Base-by-base conservation (phyloP, 2,888 invertebrate species). In the Eupithecia subumbrata region DNA sequence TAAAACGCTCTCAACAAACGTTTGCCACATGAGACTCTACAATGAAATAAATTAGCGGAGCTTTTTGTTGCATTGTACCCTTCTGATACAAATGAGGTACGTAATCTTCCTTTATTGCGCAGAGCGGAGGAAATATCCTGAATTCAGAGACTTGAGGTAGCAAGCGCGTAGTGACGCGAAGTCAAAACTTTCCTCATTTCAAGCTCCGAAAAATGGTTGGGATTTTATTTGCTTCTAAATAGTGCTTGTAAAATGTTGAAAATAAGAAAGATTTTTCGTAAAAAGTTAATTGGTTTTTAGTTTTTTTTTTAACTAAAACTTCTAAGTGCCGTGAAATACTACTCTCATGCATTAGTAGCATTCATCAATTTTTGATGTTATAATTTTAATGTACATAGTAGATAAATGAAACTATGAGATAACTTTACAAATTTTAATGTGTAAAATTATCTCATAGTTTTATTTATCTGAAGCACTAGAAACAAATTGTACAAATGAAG, bases 21-120 rank as follows among this genome's bases (percentile, higher is more conserved):
- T 48, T 67, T 7, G 14, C 40, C 63, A 63, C 63, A 34, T 40
- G 72, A 30, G 66, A 66, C 43, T 72, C 40, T 60, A 45, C 66
- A 64, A 69, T 72, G 25, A 74, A 75, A 75, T 75, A 77, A 73
- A 77, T 75, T 71, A 64, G 63, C 71, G 69, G 22, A 12, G 63
- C 77, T 77, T 75, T 77, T 75, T 77, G 77, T 56, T 75, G 77
- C 75, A 71, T 73, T 73, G 74, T 75, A 45, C 64, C 73, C 70
- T 37, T 72, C 45, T 43, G 75, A 71, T 71, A 75, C 68, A 77
- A 73, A 77, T 77, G 75, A 71, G 71, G 64, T 64, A 56, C 70
- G 74, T 67, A 73, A 75, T 77, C 68, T 70, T 52, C 69, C 73
- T 77, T 74, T 77, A 75, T 71, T 73, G 37, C 75, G 18, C 11